These are phyloP conservation scores for Conops quadrifasciatus DNA, from an alignment of 2,888 invertebrate species.

Conservation along the genomic window DNA sequence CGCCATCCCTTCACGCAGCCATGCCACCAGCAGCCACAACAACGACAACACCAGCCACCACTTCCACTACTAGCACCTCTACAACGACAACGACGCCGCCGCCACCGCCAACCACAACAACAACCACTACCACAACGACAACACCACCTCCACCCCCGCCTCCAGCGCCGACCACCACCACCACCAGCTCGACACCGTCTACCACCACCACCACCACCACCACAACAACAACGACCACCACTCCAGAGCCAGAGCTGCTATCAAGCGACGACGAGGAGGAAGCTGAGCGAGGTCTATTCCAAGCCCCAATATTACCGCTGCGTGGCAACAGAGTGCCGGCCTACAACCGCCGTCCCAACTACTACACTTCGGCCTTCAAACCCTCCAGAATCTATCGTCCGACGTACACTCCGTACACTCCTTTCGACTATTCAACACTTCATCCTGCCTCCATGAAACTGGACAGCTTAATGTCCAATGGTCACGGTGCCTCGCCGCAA, in stretches of 20 bases:
- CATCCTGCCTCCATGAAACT: slow-evolving; percentile 44
- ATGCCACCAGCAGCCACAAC: slow-evolving; percentile 35
- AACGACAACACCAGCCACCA: slow-evolving; percentile 33
- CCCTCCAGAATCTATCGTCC: slow-evolving; percentile 51
- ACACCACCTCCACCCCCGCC: slow-evolving; percentile 45
- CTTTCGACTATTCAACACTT: slow-evolving; percentile 58
- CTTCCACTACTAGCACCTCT: slow-evolving; percentile 44
- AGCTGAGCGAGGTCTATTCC: slow-evolving; percentile 22
- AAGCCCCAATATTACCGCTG: slow-evolving; percentile 26
- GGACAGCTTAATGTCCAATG: background rate
- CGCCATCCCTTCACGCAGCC: slow-evolving; percentile 43
- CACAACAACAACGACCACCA: slow-evolving; percentile 44
- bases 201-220: slow-evolving; percentile 38
- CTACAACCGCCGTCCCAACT: slow-evolving; percentile 52
- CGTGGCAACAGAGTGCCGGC: slow-evolving; percentile 51
- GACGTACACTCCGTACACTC: slow-evolving; percentile 60
- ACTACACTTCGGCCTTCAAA: slow-evolving; percentile 49
- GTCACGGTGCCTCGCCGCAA: slow-evolving; percentile 22
- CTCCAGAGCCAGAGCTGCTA: slow-evolving; percentile 38
- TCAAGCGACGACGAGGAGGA: slow-evolving; percentile 35
- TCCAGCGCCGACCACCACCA: slow-evolving; percentile 42
- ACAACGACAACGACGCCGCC: slow-evolving; percentile 33
- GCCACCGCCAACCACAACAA: slow-evolving; percentile 28
- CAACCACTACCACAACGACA: slow-evolving; percentile 39
- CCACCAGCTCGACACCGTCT: no score